Base-by-base conservation (phyloP, 2,888 invertebrate species). In the Scaptodrosophila latifasciaeformis region DNA sequence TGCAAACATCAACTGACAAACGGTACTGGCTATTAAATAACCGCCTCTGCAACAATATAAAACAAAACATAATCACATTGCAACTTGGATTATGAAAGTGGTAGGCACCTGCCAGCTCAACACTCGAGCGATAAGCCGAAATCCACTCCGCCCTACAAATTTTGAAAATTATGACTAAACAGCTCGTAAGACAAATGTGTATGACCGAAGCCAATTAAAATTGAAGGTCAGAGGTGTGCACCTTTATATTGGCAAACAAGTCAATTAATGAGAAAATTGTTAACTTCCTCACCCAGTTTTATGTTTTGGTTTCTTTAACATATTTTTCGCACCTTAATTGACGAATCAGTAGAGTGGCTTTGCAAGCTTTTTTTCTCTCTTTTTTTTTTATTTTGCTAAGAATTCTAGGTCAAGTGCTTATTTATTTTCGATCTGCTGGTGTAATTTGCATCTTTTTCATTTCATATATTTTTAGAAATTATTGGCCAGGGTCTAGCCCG, bases 161-260 rank as follows among this genome's bases (percentile, higher is more conserved):
- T n/a, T n/a, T 42, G 7, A 21, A 42, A 17, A 15, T 64, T 61
- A 65, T 55, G 70, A 76, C 74, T 63, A 60, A 59, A 57, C 64
- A 70, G 72, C 54, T 65, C 67, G 58, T 70, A 67, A 66, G n/a
- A 62, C 55, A 44, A 45, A 34, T 44, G 6, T 42, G n/a, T n/a
- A n/a, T 44, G 19, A n/a, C n/a, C n/a, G n/a, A 57, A 72, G 60
- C 62, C 71, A 72, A 77, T 80, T 72, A 69, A 69, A 57, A 62
- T 80, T 72, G 74, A 72, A 72, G 72, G 77, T 65, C 71, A 60
- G 59, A 59, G 77, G n/a, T 4, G 17, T 15, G 15, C 35, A 15
- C 35, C 35, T 15, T 12, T 15, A 15, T n/a, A n/a, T n/a, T n/a
- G 17, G 2, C 15, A 2, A 35, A 5, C 34, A 51, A 46, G 54